phyloP scores from a whole-genome alignment of 2,888 invertebrate species.

The Encarsia formosa region DNA sequence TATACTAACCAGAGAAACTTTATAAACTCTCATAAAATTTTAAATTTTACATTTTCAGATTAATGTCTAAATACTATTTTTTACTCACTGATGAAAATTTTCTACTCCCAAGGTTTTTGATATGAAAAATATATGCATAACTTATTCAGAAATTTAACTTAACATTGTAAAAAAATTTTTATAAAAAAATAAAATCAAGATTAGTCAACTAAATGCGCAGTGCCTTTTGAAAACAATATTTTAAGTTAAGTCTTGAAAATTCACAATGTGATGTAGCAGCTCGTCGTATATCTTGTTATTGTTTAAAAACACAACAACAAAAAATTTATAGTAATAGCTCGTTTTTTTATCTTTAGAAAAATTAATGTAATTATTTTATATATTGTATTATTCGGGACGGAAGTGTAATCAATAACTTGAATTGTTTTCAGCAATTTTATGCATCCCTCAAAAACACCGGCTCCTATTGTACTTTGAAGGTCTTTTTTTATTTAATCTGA shows the following conservation, averaged over 20 bases:
- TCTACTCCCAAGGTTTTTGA: no score
- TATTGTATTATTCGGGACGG: slow-evolving; percentile 1
- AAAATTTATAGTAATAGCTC: no score
- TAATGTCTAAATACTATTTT: no score
- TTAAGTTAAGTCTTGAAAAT: slow-evolving; percentile 30
- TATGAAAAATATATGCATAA: no score
- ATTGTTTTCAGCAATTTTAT: slow-evolving; percentile 1
- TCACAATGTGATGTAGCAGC: slow-evolving; percentile 44
- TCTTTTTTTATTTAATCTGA: no score
- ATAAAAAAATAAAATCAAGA: neutral
- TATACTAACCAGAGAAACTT: no score
- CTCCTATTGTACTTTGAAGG: no score
- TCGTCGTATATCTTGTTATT: slow-evolving; percentile 44
- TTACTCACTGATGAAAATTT: no score
- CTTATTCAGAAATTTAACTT: neutral
- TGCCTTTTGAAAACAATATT: slow-evolving; percentile 32
- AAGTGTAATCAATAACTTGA: neutral
- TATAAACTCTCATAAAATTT: no score
- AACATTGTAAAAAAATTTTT: neutral
- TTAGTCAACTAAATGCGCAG: slow-evolving; percentile 25
- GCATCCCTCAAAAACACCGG: slow-evolving; percentile 5
- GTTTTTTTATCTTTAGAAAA: slow-evolving; percentile 39
- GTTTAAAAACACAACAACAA: no score
- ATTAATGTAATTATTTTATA: slow-evolving; percentile 38
- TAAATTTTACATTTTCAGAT: no score